Evolutionary conservation across 2,797 vertebrate species (phyloP).

Genomic region (Diceros bicornis): DNA sequence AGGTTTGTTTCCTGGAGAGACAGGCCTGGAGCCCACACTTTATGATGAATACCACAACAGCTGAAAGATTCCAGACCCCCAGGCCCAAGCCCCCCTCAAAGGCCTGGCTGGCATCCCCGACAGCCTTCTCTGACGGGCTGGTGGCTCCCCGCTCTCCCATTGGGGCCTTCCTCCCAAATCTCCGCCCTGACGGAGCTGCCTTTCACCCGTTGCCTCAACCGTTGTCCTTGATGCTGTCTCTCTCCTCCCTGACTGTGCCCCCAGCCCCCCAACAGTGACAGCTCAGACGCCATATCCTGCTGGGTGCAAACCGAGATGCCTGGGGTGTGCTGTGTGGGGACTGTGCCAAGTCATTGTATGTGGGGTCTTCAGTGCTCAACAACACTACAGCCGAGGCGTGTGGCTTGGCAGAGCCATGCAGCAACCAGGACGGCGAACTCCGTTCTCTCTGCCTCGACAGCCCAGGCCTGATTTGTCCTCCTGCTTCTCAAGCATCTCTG

Average conservation of each 20-base stretch:
- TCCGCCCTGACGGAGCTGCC: background rate
- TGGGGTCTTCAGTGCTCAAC: fast-evolving
- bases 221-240: background rate
- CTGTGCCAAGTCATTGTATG: fast-evolving
- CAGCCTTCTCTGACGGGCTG: background rate
- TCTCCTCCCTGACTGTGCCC: background rate
- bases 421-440: background rate
- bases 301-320: background rate
- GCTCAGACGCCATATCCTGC: background rate
- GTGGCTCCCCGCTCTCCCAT: fast-evolving
- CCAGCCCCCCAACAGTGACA: fast-evolving
- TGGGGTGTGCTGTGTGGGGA: too few species aligned
- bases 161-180: background rate
- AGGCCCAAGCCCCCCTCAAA: background rate
- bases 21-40: background rate
- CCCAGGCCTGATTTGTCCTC: fast-evolving
- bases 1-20: background rate
- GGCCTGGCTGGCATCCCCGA: background rate
- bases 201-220: fast-evolving
- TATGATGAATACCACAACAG: fast-evolving
- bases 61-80: background rate
- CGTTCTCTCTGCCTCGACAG: fast-evolving
- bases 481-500: fast-evolving
- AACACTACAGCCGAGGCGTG: fast-evolving
- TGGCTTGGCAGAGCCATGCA: fast-evolving